Conservation (phyloP, 2,113 vertebrate genomes). For the Raja brachyura region DNA sequence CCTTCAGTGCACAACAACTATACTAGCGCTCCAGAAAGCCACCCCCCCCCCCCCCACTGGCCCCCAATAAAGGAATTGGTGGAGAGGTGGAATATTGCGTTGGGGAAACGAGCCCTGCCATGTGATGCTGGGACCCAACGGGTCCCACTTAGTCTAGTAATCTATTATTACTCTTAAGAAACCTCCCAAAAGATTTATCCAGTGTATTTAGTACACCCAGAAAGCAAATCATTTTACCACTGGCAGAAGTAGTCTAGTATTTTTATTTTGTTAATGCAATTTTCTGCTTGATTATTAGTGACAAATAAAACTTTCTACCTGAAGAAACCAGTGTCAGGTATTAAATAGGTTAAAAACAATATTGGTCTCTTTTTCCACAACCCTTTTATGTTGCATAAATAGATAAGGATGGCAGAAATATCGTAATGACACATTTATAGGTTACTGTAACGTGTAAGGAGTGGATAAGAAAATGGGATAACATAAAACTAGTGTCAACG, state of each 20-base stretch:
- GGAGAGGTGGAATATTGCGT: no score
- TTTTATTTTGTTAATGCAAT: neutral
- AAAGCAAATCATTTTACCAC: neutral
- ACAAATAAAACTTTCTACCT: neutral
- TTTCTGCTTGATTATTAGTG: neutral
- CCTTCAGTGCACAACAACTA: no score
- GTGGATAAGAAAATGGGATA: no score
- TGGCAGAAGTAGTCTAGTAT: neutral
- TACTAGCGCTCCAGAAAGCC: no score
- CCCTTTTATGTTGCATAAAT: neutral
- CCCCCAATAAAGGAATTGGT: no score
- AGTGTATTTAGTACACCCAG: neutral
- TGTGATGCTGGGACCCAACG: no score
- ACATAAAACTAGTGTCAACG: no score
- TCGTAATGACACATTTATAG: no score
- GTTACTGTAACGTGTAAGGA: no score
- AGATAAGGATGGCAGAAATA: neutral
- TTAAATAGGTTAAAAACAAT: neutral
- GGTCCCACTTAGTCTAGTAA: no score
- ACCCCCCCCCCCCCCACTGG: no score
- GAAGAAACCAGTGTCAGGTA: neutral
- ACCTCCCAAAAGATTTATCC: neutral
- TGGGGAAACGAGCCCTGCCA: no score
- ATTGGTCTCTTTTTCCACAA: neutral
- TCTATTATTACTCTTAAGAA: neutral